A percentile compares a stretch with the other conserved stretches of the same genome.
phyloP scores from a whole-genome alignment of 2,113 vertebrate genomes.

The Varanus komodoensis region DNA sequence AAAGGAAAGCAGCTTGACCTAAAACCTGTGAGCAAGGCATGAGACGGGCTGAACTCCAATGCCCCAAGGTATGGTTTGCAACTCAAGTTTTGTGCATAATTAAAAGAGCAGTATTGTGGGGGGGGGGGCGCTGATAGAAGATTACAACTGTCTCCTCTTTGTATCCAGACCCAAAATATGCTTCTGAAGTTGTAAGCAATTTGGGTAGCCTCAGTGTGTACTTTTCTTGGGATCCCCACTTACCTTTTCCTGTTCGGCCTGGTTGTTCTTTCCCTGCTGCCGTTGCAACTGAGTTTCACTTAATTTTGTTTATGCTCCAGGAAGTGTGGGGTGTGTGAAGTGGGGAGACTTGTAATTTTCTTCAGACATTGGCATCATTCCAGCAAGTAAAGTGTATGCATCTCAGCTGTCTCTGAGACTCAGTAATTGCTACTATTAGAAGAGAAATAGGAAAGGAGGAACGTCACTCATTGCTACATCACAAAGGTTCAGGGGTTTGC shows the following conservation, averaged over 20 bases:
- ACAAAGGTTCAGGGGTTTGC: not conserved
- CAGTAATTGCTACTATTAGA: conserved; percentile 38
- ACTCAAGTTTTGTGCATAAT: not conserved
- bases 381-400: conserved; percentile 29
- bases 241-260: not conserved
- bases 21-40: too few species aligned
- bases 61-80: not conserved
- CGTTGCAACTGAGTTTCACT: conserved; percentile 30
- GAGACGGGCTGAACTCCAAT: too few species aligned
- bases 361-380: conserved; percentile 27
- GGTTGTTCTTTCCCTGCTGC: not conserved
- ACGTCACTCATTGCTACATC: rapidly evolving
- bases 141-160: not conserved
- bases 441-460: conserved; percentile 33
- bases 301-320: conserved; percentile 51
- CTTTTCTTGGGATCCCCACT: not conserved
- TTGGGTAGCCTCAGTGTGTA: rapidly evolving
- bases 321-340: not conserved
- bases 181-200: not conserved
- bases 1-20: too few species aligned
- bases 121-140: too few species aligned
- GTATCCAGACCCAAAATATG: not conserved
- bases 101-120: too few species aligned
- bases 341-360: conserved; percentile 42
- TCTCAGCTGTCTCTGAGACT: conserved; percentile 29